Evolutionary conservation across 2,888 invertebrate species (phyloP), one percentile per base, ranked within the genome.

Genomic region (Merodon equestris): DNA sequence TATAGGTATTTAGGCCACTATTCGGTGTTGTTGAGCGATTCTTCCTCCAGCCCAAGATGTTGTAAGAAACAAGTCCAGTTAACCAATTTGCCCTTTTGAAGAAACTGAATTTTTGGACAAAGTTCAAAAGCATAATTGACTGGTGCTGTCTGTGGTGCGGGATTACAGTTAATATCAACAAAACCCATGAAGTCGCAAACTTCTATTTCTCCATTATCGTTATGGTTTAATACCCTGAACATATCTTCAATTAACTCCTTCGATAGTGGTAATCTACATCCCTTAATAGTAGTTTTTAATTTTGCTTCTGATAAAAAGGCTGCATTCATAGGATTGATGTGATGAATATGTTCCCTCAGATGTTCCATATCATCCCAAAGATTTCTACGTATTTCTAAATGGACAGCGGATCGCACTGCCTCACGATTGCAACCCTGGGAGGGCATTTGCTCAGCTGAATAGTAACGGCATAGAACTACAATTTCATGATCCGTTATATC

Each of bases 401-500:
- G 93, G 1, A 94, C 92, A 40, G 94, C 88, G 0, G 94, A 85
- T 75, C 95, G 91, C 85, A 82, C 91, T 88, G 75, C 90, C 85
- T 85, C 90, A 27, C 86, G 89, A 84, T 87, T 87, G 85, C 86
- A 89, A 13, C 83, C 83, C 81, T 86, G 84, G 15, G 89, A 87
- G 66, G 90, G 90, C 36, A 88, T 87, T 82, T 91, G 90, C 82
- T 92, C 91, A 0, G 93, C 92, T 0, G 93, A 92, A 87, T 94
- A 96, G 82, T 91, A 90, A 81, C 96, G 91, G 12, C 93, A 92
- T 9, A 96, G 88, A 0, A 95, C 94, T 2, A 95, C 90, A 86
- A 95, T 93, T 88, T 96, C 96, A 81, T 96, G 96, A 84, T 95
- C 94, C 0, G 92, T 93, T 87, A 95, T 93, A 82, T 91, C 90